Percentiles rank a stretch among this genome's conserved stretches.
phyloP scores from a whole-genome alignment of 35 echinoderm and acorn worm species.

The Apostichopus californicus region DNA sequence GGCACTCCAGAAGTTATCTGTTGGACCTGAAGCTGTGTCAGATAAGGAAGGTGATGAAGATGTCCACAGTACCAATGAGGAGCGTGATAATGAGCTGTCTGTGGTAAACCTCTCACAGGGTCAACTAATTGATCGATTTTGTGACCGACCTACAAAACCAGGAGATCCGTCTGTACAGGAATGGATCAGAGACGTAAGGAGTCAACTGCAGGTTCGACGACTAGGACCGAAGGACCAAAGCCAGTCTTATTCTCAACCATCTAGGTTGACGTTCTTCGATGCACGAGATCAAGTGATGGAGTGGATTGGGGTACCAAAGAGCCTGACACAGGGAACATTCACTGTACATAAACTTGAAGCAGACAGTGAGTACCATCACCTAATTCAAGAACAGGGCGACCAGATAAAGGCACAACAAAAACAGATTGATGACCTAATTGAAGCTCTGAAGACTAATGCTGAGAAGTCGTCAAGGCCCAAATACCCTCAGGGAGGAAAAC shows the following conservation, averaged over 20 bases:
- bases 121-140: not conserved
- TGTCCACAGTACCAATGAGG: too few species aligned
- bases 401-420: conserved; percentile 66
- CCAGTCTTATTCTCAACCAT: not conserved
- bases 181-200: not conserved
- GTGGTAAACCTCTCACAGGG: too few species aligned
- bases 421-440: conserved; percentile 46
- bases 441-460: too few species aligned
- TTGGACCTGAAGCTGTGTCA: too few species aligned
- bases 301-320: not conserved
- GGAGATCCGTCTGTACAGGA: not conserved
- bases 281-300: not conserved
- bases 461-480: too few species aligned
- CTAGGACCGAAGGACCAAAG: not conserved
- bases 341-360: too few species aligned
- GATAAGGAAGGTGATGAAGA: too few species aligned
- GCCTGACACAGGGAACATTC: too few species aligned
- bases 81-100: too few species aligned
- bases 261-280: not conserved
- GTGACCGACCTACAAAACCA: not conserved
- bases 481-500: too few species aligned
- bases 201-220: not conserved
- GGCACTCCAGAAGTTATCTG: too few species aligned
- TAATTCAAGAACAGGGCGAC: conserved; percentile 1
- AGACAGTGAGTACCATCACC: too few species aligned